phyloP scores from a whole-genome alignment of 2,113 vertebrate genomes.

The Pipa parva region DNA sequence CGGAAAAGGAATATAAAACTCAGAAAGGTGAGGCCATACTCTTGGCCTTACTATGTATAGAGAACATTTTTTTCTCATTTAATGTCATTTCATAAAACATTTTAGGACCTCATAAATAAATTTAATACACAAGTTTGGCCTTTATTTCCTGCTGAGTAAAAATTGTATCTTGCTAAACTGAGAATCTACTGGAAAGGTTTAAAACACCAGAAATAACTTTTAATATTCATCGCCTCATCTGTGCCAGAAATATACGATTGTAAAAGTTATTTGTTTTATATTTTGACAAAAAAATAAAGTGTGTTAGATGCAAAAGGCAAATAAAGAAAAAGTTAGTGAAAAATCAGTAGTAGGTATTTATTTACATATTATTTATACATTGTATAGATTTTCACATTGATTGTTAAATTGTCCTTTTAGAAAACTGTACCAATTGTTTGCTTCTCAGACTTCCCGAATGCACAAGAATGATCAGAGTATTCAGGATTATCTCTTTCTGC shows the following conservation, averaged over 20 bases:
- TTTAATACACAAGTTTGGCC: neutral
- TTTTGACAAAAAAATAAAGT: too few species aligned
- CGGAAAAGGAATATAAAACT: conserved; percentile 24
- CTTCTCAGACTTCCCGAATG: too few species aligned
- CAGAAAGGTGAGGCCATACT: neutral
- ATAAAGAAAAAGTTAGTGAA: too few species aligned
- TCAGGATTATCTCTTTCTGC: too few species aligned
- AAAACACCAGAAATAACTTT: neutral
- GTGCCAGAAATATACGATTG: neutral
- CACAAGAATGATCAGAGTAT: too few species aligned
- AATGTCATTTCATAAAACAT: neutral
- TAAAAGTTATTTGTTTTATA: too few species aligned
- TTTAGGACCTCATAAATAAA: neutral
- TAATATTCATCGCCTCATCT: neutral
- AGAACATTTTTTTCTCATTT: neutral
- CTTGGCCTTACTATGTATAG: neutral
- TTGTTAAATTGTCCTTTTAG: too few species aligned
- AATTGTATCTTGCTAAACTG: neutral
- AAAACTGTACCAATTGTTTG: too few species aligned
- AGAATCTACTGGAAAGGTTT: neutral
- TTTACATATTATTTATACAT: too few species aligned
- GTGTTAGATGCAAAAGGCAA: too few species aligned
- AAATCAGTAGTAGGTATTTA: too few species aligned
- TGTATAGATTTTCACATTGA: too few species aligned
- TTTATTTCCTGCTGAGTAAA: neutral